Percentiles rank a stretch among this genome's conserved stretches.
Evolutionary conservation across 2,888 invertebrate species (phyloP).

Genomic region (Apotomis capreana): DNA sequence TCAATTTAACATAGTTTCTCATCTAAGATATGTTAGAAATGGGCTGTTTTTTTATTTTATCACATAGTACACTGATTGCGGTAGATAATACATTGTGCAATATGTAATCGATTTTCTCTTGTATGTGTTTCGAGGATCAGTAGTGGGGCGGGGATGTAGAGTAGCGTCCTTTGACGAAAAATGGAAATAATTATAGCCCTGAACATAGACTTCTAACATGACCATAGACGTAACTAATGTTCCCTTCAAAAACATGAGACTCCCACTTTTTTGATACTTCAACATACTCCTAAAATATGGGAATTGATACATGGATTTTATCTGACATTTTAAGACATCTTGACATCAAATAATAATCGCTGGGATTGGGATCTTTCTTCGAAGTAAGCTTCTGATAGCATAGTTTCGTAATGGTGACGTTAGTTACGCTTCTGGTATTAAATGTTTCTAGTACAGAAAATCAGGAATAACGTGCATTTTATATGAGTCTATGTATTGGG

Average conservation of each 20-base stretch:
- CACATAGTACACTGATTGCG: constrained; percentile 58
- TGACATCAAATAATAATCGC: background rate
- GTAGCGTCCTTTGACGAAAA: constrained; percentile 44
- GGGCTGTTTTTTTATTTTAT: constrained; percentile 70
- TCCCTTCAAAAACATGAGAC: background rate
- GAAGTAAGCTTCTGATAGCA: background rate
- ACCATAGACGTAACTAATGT: constrained; percentile 17
- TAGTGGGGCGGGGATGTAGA: constrained; percentile 52
- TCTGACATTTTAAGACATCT: background rate
- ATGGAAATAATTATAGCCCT: constrained; percentile 46
- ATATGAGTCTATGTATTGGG: constrained; percentile 58
- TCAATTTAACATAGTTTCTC: constrained; percentile 57
- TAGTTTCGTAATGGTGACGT: background rate
- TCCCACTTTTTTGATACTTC: background rate
- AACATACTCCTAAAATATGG: background rate
- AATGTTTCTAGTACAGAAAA: constrained; percentile 34
- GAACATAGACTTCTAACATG: constrained; percentile 58
- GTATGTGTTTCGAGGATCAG: constrained; percentile 48
- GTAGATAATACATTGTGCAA: constrained; percentile 61
- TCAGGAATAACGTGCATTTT: constrained; percentile 37
- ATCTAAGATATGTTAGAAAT: constrained; percentile 68
- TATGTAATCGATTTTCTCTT: constrained; percentile 56
- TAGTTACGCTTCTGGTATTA: constrained; percentile 24
- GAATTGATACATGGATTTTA: no score
- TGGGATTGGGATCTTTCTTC: background rate